phyloP scores from a whole-genome alignment of 2,113 vertebrate genomes.

The Corythornis cristatus region DNA sequence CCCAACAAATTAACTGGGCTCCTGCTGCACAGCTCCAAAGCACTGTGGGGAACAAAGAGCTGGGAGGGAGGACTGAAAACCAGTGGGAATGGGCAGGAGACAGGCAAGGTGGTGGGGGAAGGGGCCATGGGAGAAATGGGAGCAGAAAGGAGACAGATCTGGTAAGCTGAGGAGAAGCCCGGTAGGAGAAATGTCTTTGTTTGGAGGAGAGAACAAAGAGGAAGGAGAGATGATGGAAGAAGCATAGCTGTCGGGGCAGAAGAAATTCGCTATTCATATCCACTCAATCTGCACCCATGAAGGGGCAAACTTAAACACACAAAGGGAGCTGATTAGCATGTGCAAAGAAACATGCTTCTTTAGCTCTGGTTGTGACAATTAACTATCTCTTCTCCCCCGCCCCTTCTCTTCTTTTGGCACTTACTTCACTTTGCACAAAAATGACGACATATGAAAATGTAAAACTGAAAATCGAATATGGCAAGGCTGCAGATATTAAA shows the following conservation, averaged over 20 bases:
- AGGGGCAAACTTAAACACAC: background rate
- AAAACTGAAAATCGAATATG: background rate
- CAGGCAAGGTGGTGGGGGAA: background rate
- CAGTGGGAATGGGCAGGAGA: background rate
- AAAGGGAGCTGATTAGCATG: background rate
- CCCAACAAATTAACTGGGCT: background rate
- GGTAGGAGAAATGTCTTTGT: slow-evolving; percentile 2
- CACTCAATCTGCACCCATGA: background rate
- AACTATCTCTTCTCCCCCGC: background rate
- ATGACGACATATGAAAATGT: background rate
- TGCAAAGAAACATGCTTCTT: background rate
- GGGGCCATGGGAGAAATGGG: background rate
- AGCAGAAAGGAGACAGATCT: background rate
- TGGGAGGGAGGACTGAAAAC: slow-evolving; percentile 13
- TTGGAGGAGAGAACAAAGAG: slow-evolving; percentile 27
- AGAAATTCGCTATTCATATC: background rate
- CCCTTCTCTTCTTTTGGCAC: background rate
- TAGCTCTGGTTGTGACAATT: background rate
- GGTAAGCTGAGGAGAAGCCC: background rate
- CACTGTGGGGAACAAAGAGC: slow-evolving; percentile 15
- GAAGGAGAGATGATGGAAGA: background rate
- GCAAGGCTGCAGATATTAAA: background rate
- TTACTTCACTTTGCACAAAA: background rate
- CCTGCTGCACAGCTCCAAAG: background rate
- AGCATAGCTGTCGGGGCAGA: background rate